These are phyloP conservation scores for Speoplatyrhinus poulsoni DNA, from an alignment of 2,113 vertebrate species.

Conservation along the genomic window DNA sequence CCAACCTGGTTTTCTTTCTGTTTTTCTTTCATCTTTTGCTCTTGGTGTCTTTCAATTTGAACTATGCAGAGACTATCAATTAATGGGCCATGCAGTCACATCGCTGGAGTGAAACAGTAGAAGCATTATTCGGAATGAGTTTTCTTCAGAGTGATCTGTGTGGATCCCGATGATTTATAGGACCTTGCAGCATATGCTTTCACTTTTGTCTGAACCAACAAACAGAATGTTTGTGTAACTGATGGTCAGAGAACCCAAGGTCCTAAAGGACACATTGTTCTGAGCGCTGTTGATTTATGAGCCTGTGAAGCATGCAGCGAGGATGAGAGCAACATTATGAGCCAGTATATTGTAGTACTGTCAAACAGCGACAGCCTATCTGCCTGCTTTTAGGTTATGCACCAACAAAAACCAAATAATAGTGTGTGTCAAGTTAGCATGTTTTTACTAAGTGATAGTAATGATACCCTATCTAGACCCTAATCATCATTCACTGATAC, in stretches of 20 bases:
- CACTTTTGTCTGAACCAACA: slow-evolving; percentile 71
- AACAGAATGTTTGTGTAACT: slow-evolving; percentile 68
- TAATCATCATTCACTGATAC: slow-evolving; percentile 31
- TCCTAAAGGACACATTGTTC: slow-evolving; percentile 62
- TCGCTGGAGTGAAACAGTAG: slow-evolving; percentile 44
- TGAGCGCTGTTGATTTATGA: slow-evolving; percentile 63
- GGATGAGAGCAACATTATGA: slow-evolving; percentile 37
- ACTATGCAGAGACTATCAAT: slow-evolving; percentile 23
- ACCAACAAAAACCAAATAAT: slow-evolving; percentile 33
- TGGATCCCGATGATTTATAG: slow-evolving; percentile 45
- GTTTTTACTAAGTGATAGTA: slow-evolving; percentile 49
- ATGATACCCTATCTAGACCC: slow-evolving; percentile 31
- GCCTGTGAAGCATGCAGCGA: slow-evolving; percentile 45
- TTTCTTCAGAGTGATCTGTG: slow-evolving; percentile 23
- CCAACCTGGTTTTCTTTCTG: slow-evolving; percentile 6
- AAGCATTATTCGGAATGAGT: slow-evolving; percentile 52
- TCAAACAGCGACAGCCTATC: slow-evolving; percentile 12
- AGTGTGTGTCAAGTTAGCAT: slow-evolving; percentile 27
- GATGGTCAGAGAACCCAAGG: slow-evolving; percentile 64
- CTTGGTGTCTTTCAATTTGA: slow-evolving; percentile 37
- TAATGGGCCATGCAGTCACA: slow-evolving; percentile 48
- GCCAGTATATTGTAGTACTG: slow-evolving; percentile 38
- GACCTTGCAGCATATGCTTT: slow-evolving; percentile 67
- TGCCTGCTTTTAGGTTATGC: slow-evolving; percentile 44
- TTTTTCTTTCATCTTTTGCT: slow-evolving; percentile 18